Evolutionary conservation across 2,113 vertebrate genomes (phyloP), one percentile per base, ranked within the genome.

Genomic region (Sterrhoptilus dennistouni): DNA sequence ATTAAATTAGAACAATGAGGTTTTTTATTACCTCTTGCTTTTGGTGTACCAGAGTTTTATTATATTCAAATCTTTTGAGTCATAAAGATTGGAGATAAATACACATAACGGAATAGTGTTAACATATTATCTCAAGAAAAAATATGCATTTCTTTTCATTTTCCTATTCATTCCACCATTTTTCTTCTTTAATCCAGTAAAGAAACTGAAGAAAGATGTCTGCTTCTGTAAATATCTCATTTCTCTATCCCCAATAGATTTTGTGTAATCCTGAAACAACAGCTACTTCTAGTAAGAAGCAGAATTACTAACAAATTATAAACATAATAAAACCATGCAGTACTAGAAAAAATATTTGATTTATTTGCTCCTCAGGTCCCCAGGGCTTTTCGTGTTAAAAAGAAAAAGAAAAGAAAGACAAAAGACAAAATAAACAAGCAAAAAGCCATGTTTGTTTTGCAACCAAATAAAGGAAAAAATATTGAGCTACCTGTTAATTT

Each of bases 41-140:
- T 80, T 70, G 33, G 22, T 81, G 38, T 59, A 65, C 22, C 4
- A 9, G 14, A 60, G 35, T 44, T 86, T 88, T 91, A 80, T 88
- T 83, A 68, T 63, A 83, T 71, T 88, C 49, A 88, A 74, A 72
- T 83, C 54, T 83, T 95, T 70, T 78, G 35, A 96, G 82, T 83
- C 27, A 29, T n/a, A 86, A 47, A 88, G 82, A 88, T 83, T 86
- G n/a, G 47, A 93, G 79, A 95, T 95, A 94, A 94, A 71, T 59
- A 81, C 38, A 88, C 29, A n/a, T 53, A 96, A 96, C 24, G 0
- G 76, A 86, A 80, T 61, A 83, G 27, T 44, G 38, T 77, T 92
- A 95, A 74, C 54, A 42, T 74, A 80, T 88, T 90, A 83, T 74
- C 83, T 86, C 42, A 74, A 88, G 45, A 90, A 77, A 44, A 94